Evolutionary conservation across 2,888 invertebrate species (phyloP).

Genomic region (Harpagoxenus sublaevis): DNA sequence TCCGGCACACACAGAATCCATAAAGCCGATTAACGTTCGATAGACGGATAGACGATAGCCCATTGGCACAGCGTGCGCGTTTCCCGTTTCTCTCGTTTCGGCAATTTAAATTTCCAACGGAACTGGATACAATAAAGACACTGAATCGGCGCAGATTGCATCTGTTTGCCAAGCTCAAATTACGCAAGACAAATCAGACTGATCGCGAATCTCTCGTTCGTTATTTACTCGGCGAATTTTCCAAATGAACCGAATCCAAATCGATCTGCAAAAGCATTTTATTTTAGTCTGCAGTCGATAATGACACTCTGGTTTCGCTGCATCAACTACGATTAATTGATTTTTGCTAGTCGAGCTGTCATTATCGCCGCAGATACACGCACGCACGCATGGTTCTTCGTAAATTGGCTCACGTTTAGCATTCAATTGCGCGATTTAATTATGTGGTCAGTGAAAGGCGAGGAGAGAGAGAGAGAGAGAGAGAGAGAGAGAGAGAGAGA

Average conservation of each 20-base stretch:
- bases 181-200: constrained; percentile 60
- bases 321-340: constrained; percentile 76
- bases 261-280: constrained; percentile 71
- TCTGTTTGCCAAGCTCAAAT: constrained; percentile 56
- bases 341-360: constrained; percentile 73
- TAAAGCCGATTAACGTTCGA: constrained; percentile 54
- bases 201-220: constrained; percentile 42
- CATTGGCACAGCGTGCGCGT: constrained; percentile 27
- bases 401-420: constrained; percentile 65
- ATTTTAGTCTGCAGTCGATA: constrained; percentile 73
- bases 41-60: too few relatives aligned
- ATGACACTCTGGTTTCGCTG: constrained; percentile 75
- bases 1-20: constrained; percentile 50
- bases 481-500: background rate
- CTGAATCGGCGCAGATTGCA: constrained; percentile 39
- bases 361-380: constrained; percentile 70
- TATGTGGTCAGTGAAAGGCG: constrained; percentile 56
- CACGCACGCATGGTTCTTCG: constrained; percentile 56
- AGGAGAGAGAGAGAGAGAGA: background rate
- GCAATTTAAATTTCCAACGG: constrained; percentile 53
- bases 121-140: constrained; percentile 52
- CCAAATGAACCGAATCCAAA: constrained; percentile 66
- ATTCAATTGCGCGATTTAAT: constrained; percentile 63
- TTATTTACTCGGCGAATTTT: constrained; percentile 70
- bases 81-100: constrained; percentile 50